Evolutionary conservation across 2,888 invertebrate species (phyloP).

Genomic region (Clunio marinus): DNA sequence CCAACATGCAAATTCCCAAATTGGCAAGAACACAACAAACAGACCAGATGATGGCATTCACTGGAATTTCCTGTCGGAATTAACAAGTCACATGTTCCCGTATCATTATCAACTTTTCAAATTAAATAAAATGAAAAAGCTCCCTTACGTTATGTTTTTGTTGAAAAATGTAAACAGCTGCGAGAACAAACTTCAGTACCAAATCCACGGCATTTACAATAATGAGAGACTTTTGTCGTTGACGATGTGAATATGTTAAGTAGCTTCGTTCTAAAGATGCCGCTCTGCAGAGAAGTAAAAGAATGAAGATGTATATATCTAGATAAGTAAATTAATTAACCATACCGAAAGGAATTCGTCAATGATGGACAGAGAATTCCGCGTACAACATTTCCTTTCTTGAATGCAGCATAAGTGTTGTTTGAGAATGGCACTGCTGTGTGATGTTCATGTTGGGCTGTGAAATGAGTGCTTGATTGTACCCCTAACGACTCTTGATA

Average conservation of each 20-base stretch:
- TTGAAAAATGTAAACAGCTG: slow-evolving; percentile 46
- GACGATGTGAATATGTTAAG: slow-evolving; percentile 82
- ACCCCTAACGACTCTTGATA: slow-evolving; percentile 2
- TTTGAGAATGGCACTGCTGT: slow-evolving; percentile 46
- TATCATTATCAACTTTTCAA: too few species aligned
- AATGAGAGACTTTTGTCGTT: slow-evolving; percentile 84
- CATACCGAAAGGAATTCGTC: slow-evolving; percentile 73
- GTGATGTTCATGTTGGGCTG: slow-evolving; percentile 24
- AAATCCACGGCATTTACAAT: slow-evolving; percentile 87
- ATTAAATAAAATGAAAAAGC: not conserved
- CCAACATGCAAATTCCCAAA: slow-evolving; percentile 72
- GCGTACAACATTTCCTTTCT: slow-evolving; percentile 73
- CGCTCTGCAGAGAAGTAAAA: slow-evolving; percentile 41
- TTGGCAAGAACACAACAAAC: slow-evolving; percentile 73
- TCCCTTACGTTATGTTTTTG: slow-evolving; percentile 13
- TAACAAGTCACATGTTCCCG: slow-evolving; percentile 41
- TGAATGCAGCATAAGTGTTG: slow-evolving; percentile 58
- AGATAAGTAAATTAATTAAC: not conserved
- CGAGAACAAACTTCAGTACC: slow-evolving; percentile 64
- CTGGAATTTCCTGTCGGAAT: slow-evolving; percentile 45
- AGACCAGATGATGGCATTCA: slow-evolving; percentile 69
- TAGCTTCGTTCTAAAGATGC: slow-evolving; percentile 70
- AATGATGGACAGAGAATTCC: slow-evolving; percentile 85
- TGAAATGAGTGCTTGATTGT: slow-evolving; percentile 21
- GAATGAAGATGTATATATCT: not conserved